Evolutionary conservation across 2,888 invertebrate genomes (phyloP).

Genomic region (Glaucopsyche alexis): DNA sequence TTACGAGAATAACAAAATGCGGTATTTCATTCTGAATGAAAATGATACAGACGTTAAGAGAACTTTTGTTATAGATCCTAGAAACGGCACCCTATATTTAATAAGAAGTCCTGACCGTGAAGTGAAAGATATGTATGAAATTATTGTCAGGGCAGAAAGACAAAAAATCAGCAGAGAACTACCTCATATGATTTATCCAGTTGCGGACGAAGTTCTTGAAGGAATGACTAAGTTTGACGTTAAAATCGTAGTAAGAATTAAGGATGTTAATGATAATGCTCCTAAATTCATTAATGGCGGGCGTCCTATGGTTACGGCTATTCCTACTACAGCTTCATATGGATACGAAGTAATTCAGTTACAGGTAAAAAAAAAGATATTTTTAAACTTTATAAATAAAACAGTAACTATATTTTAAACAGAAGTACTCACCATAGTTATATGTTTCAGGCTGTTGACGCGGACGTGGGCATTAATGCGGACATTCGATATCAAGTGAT

Average conservation of each 20-base stretch:
- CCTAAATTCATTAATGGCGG: conserved; percentile 88
- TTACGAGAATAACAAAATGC: conserved; percentile 82
- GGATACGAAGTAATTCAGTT: conserved; percentile 90
- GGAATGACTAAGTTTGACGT: conserved; percentile 89
- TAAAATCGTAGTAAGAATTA: conserved; percentile 87
- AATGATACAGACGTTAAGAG: conserved; percentile 79
- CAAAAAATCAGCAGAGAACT: conserved; percentile 83
- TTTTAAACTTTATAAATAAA: neutral
- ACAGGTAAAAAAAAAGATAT: conserved; percentile 68
- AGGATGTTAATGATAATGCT: conserved; percentile 90
- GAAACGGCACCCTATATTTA: conserved; percentile 87
- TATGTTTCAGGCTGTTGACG: conserved; percentile 83
- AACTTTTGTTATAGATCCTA: conserved; percentile 87
- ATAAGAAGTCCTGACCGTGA: conserved; percentile 88
- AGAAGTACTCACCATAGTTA: neutral
- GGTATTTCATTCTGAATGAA: conserved; percentile 82
- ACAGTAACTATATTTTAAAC: neutral
- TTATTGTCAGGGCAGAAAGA: conserved; percentile 73
- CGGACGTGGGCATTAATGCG: conserved; percentile 86
- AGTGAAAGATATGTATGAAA: conserved; percentile 82
- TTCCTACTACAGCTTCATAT: conserved; percentile 89
- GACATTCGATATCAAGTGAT: conserved; percentile 90
- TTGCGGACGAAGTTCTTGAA: conserved; percentile 85
- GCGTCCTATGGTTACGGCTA: conserved; percentile 89
- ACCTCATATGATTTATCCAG: conserved; percentile 88